These are phyloP conservation scores for Stegastes partitus DNA, from an alignment of 2,113 vertebrate species.

Conservation along the genomic window DNA sequence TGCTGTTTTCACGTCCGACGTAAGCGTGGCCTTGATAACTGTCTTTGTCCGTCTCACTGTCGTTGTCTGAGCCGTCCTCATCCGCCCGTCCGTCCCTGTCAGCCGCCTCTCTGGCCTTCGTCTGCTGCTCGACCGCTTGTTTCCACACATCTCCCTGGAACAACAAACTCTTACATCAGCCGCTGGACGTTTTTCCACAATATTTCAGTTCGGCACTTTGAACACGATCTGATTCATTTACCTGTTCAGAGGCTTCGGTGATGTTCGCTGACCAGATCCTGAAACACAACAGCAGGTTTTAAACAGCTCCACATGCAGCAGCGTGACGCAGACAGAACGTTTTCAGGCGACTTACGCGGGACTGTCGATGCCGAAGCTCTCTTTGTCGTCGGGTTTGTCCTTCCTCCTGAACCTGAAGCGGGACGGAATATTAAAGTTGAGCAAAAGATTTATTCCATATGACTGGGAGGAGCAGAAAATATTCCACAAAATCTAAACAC, in stretches of 20 bases:
- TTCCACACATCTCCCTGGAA: neutral
- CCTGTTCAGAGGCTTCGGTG: neutral
- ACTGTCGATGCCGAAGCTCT: neutral
- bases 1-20: slow-evolving; percentile 21
- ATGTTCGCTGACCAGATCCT: neutral
- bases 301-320: neutral
- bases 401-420: slow-evolving; percentile 45
- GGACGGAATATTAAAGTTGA: neutral
- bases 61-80: rapidly evolving
- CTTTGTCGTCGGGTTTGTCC: neutral
- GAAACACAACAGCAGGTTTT: neutral
- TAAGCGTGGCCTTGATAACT: neutral
- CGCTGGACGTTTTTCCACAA: neutral
- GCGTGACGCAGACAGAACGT: neutral
- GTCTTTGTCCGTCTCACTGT: neutral
- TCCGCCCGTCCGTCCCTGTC: neutral
- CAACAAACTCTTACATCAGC: neutral
- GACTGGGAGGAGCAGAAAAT: too few species aligned
- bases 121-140: neutral
- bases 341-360: slow-evolving; percentile 40
- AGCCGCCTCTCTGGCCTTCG: neutral
- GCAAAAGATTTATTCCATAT: too few species aligned
- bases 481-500: too few species aligned
- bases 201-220: neutral
- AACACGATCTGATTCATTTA: neutral